phyloP scores from a whole-genome alignment of 2,113 vertebrate genomes.

The Zapus hudsonius region DNA sequence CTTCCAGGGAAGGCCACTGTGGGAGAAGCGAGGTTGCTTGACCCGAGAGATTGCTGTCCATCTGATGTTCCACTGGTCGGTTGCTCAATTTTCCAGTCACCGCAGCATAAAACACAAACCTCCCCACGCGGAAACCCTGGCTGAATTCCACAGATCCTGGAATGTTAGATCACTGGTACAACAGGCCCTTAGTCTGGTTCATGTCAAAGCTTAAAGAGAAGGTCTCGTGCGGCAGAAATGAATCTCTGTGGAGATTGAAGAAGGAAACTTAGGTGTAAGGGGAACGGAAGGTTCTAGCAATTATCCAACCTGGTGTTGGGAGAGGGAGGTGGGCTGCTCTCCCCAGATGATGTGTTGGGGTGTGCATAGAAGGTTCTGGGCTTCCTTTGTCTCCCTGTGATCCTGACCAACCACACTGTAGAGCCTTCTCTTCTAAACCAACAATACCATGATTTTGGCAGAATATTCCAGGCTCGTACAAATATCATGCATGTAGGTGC shows the following conservation, averaged over 20 bases:
- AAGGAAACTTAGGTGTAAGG: neutral
- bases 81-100: neutral
- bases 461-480: neutral
- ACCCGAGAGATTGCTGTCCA: neutral
- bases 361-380: too few relatives aligned
- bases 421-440: neutral
- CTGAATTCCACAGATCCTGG: neutral
- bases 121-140: neutral
- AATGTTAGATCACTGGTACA: neutral
- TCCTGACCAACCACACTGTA: accelerated
- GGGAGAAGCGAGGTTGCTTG: neutral
- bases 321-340: accelerated
- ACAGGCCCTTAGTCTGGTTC: neutral
- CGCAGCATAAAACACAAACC: neutral
- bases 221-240: neutral
- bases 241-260: neutral
- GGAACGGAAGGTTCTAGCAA: neutral
- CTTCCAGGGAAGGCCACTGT: neutral
- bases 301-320: accelerated
- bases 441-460: neutral
- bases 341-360: neutral
- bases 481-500: neutral
- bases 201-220: neutral
- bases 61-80: neutral
- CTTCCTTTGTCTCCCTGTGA: neutral